phyloP scores from a whole-genome alignment of 2,113 vertebrate species.

The Odocoileus virginianus region DNA sequence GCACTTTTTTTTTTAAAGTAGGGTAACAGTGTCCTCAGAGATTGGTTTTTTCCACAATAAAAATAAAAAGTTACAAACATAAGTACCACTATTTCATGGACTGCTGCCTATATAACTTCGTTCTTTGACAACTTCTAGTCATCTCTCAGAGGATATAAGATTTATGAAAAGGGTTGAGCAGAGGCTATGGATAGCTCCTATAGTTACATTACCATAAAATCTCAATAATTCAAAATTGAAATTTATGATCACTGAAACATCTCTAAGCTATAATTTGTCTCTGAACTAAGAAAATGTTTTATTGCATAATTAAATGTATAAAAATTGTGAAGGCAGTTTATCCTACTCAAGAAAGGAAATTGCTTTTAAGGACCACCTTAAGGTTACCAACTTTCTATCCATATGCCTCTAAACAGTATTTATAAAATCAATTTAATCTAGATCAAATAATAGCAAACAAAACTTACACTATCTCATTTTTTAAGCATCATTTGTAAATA shows the following conservation, averaged over 20 bases:
- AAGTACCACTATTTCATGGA: constrained; percentile 1
- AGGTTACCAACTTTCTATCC: not conserved
- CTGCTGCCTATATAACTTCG: not conserved
- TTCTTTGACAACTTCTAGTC: not conserved
- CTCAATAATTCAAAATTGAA: constrained; percentile 28
- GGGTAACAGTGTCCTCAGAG: not conserved
- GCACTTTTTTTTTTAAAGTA: not conserved
- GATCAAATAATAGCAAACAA: not conserved
- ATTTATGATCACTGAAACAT: constrained; percentile 38
- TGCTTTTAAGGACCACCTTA: not conserved
- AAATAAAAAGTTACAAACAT: not conserved
- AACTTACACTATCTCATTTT: not conserved
- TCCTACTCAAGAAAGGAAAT: constrained; percentile 10
- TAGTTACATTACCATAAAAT: not conserved
- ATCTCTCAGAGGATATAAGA: not conserved
- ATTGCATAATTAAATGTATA: constrained; percentile 29
- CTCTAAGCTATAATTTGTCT: constrained; percentile 31
- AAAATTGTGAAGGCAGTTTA: not conserved
- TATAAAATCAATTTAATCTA: not conserved
- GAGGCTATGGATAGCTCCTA: not conserved
- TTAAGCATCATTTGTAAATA: not conserved
- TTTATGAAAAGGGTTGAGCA: not conserved
- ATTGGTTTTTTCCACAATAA: not conserved
- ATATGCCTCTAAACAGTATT: not conserved
- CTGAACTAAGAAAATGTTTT: constrained; percentile 41